A percentile compares a stretch with the other conserved stretches of the same genome.
Evolutionary conservation across 2,888 invertebrate genomes (phyloP).

Genomic region (Abscondita cerata): DNA sequence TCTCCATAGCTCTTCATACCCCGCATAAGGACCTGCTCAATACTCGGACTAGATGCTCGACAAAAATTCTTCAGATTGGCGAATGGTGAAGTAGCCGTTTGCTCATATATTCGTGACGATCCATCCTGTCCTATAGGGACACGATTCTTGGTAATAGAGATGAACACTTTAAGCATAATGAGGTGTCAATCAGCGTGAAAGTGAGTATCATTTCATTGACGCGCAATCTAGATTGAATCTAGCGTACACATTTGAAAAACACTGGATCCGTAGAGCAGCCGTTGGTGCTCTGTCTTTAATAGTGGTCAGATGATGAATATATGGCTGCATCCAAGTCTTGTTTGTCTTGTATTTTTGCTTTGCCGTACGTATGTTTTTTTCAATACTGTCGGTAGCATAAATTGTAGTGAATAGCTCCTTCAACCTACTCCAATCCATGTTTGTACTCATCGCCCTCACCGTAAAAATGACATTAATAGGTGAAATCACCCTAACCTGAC

Average conservation of each 20-base stretch:
- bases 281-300: constrained; percentile 40
- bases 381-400: constrained; percentile 6
- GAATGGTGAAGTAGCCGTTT: not conserved
- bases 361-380: not conserved
- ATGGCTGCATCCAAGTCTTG: no score
- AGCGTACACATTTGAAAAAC: constrained; percentile 45
- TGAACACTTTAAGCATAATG: constrained; percentile 47
- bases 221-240: constrained; percentile 6
- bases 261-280: constrained; percentile 43
- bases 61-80: no score
- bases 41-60: no score
- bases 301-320: no score
- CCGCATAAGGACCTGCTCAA: no score
- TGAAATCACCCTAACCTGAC: no score
- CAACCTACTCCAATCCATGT: constrained; percentile 42
- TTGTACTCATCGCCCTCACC: constrained; percentile 35
- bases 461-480: constrained; percentile 38
- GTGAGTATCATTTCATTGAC: constrained; percentile 38
- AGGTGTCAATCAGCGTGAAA: constrained; percentile 40
- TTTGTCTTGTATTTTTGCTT: no score
- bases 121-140: constrained; percentile 39
- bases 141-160: constrained; percentile 50
- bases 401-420: constrained; percentile 36
- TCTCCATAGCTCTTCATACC: no score
- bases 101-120: constrained; percentile 31